Conservation (phyloP, 2,797 vertebrate genomes). For the Podargus strigoides region DNA sequence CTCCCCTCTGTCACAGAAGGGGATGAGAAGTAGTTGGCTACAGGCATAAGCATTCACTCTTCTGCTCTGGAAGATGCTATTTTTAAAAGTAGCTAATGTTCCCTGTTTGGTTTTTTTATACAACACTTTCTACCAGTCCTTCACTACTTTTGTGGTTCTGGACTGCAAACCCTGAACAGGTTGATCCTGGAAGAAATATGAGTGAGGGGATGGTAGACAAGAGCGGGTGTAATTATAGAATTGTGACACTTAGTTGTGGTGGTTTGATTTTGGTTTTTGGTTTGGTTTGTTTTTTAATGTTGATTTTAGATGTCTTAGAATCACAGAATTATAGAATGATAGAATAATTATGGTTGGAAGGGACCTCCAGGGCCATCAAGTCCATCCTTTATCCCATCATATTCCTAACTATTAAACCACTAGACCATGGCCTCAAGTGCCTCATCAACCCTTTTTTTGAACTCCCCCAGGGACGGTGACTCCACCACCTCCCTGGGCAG, state of each 20-base stretch:
- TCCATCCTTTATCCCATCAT: too few species aligned
- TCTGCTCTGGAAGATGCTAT: not conserved
- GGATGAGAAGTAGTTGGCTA: not conserved
- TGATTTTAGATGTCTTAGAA: not conserved
- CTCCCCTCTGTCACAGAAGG: not conserved
- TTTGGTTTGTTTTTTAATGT: not conserved
- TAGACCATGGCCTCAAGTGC: too few species aligned
- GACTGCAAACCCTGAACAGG: not conserved
- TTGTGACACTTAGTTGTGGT: not conserved
- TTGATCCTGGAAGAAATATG: not conserved
- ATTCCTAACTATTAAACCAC: too few species aligned
- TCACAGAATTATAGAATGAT: too few species aligned
- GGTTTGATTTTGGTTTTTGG: not conserved
- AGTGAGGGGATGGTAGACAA: not conserved
- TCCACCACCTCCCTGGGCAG: too few species aligned
- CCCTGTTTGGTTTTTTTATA: not conserved
- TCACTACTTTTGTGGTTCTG: not conserved
- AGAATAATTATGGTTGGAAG: too few species aligned
- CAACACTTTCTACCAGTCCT: not conserved
- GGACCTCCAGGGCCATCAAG: too few species aligned
- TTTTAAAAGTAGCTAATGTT: not conserved
- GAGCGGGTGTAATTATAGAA: not conserved
- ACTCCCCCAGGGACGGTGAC: too few species aligned
- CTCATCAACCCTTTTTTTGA: too few species aligned
- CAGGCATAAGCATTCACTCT: not conserved